Conservation (phyloP, 1,140 invertebrate genomes). For the Coenobita brevimanus region DNA sequence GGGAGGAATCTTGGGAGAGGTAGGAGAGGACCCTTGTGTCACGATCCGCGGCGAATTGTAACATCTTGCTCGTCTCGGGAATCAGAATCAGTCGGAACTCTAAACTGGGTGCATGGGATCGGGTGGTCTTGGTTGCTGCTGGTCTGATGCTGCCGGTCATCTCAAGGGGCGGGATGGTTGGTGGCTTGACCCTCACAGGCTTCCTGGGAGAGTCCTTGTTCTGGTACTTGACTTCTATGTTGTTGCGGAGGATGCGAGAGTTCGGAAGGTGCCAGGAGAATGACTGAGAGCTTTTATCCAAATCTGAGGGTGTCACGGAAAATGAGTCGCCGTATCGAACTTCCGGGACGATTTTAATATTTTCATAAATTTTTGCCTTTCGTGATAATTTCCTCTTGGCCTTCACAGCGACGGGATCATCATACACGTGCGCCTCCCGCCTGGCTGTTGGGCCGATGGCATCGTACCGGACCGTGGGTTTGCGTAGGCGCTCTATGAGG, state of each 20-base stretch:
- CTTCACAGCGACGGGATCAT: conserved; percentile 29
- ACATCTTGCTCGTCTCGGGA: conserved; percentile 55
- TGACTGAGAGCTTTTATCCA: not conserved
- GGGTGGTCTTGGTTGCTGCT: not conserved
- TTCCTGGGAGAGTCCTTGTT: conserved; percentile 35
- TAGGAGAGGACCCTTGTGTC: conserved; percentile 41
- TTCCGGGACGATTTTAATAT: conserved; percentile 21
- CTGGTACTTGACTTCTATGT: conserved; percentile 3
- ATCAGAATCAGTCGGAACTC: conserved; percentile 47
- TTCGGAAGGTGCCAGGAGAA: conserved; percentile 44
- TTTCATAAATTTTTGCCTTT: not conserved
- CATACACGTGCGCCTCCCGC: conserved; percentile 34
- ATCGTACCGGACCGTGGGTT: conserved; percentile 38
- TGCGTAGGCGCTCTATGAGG: conserved; percentile 1
- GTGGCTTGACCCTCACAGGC: conserved; percentile 45
- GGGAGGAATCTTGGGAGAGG: conserved; percentile 9
- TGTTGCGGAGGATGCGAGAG: conserved; percentile 49
- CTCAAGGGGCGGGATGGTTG: conserved; percentile 7
- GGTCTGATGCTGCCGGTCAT: not conserved
- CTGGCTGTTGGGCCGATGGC: not conserved
- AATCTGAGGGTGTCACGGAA: conserved; percentile 27
- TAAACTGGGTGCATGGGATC: not conserved
- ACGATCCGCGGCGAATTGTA: conserved; percentile 37
- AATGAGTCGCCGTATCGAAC: conserved; percentile 8
- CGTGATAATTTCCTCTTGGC: not conserved